These are phyloP conservation scores for Aix galericulata DNA, from an alignment of 2,113 vertebrate genomes.

Conservation along the genomic window DNA sequence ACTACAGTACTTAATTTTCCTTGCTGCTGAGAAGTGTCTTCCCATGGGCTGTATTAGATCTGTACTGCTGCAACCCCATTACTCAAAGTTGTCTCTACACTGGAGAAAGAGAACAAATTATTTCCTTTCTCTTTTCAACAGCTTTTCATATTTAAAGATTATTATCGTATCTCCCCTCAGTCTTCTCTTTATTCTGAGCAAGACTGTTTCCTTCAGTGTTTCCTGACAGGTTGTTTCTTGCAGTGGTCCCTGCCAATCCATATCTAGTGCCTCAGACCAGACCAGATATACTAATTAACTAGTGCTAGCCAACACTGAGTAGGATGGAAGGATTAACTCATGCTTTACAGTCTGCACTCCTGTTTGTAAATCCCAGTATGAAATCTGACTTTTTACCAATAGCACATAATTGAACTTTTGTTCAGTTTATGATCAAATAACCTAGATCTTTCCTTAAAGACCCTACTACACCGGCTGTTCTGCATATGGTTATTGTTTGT, in stretches of 20 bases:
- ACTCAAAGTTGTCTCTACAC: neutral
- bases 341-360: neutral
- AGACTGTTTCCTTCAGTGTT: neutral
- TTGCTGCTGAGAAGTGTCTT: neutral
- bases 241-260: neutral
- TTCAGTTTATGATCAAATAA: neutral
- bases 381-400: neutral
- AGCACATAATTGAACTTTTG: neutral
- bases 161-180: neutral
- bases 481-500: neutral
- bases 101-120: neutral
- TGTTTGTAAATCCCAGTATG: neutral
- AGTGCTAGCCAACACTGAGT: neutral
- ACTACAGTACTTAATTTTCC: neutral
- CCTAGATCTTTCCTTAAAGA: neutral
- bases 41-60: neutral
- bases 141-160: neutral
- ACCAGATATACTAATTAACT: neutral
- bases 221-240: neutral
- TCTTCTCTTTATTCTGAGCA: neutral
- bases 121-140: neutral
- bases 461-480: neutral
- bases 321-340: neutral
- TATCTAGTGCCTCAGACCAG: neutral
- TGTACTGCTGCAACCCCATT: neutral